Base-by-base conservation (phyloP, 2,888 invertebrate species). In the Catocala sponsa region DNA sequence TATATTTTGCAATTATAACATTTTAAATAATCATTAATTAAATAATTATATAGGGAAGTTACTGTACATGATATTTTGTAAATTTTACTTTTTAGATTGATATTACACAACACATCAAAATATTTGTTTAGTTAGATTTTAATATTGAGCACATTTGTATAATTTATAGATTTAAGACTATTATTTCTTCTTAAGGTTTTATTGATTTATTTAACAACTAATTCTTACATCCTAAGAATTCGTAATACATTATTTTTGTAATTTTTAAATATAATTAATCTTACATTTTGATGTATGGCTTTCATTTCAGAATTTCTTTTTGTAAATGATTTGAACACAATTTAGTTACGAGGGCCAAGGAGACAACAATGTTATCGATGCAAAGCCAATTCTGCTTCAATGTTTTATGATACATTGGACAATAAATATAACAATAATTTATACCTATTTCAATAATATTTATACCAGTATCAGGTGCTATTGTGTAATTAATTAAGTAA, bases 121-220 rank as follows among this genome's bases (percentile, higher is more conserved):
- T 65, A 58, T 54, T 54, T 54, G 44, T 68, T 68, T 65, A 62
- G 61, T 58, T 74, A 70, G 59, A 59, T 68, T 66, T 38, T 70
- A 63, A 65, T 62, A 61, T 63, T 65, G 66, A 64, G 58, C 65
- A 60, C 65, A 59, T 67, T 70, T 72, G 72, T 53, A 65, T 38
- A 1, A 66, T 68, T 70, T 74, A 67, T 79, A 78, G 78, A 72
- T 72, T 72, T 79, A 78, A 76, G 79, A 76, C 69, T 72, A 76
- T 77, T 77, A 71, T 78, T 75, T 77, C 67, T 65, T 66, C 58
- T 52, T 79, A 77, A 79, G 78, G 70, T 74, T 77, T 77, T 70
- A 75, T 70, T 70, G 60, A 65, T 71, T 72, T 76, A 71, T 74
- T 72, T 78, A 70, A 76, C 65, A 65, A 65, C 60, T 50, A 61